Percentiles rank a stretch among this genome's conserved stretches.
Evolutionary conservation across 2,797 vertebrate species (phyloP).

Genomic region (Acipenser transmontanus): DNA sequence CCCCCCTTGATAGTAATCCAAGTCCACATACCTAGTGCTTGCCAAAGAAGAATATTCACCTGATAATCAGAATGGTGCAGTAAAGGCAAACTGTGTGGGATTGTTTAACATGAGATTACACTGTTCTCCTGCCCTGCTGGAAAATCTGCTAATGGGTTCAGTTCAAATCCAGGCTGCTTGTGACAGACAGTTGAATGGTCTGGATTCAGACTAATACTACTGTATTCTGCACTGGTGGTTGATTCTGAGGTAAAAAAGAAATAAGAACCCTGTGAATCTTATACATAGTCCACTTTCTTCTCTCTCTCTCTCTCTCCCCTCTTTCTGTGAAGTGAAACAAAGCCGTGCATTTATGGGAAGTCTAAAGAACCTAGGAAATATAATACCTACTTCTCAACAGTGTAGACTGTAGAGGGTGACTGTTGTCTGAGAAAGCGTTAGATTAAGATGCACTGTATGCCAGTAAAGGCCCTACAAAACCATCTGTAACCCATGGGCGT

Average conservation of each 20-base stretch:
- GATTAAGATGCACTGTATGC: slow-evolving; percentile 5
- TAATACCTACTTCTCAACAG: slow-evolving; percentile 17
- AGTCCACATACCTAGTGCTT: slow-evolving; percentile 8
- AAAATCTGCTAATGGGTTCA: slow-evolving; percentile 1
- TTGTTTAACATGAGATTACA: slow-evolving; percentile 10
- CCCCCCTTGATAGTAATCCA: neutral
- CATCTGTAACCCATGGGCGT: neutral
- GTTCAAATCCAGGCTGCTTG: slow-evolving; percentile 11
- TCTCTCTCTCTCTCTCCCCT: slow-evolving; percentile 3
- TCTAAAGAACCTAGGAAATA: slow-evolving; percentile 18
- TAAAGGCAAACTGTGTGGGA: slow-evolving; percentile 10
- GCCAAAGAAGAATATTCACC: slow-evolving; percentile 3
- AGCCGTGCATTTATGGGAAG: slow-evolving; percentile 16
- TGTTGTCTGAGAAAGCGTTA: slow-evolving; percentile 6
- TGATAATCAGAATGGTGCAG: slow-evolving; percentile 6
- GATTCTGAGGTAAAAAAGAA: neutral
- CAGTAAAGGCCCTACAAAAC: neutral
- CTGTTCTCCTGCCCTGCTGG: neutral
- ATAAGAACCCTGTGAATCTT: slow-evolving; percentile 3
- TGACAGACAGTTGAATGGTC: slow-evolving; percentile 14
- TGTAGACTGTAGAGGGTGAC: neutral
- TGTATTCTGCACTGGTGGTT: neutral
- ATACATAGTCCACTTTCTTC: neutral
- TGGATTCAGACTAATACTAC: neutral
- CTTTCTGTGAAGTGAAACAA: neutral